A percentile compares a stretch with the other conserved stretches of the same genome.
phyloP scores from a whole-genome alignment of 1,140 invertebrate genomes.

The Musca vetustissima region DNA sequence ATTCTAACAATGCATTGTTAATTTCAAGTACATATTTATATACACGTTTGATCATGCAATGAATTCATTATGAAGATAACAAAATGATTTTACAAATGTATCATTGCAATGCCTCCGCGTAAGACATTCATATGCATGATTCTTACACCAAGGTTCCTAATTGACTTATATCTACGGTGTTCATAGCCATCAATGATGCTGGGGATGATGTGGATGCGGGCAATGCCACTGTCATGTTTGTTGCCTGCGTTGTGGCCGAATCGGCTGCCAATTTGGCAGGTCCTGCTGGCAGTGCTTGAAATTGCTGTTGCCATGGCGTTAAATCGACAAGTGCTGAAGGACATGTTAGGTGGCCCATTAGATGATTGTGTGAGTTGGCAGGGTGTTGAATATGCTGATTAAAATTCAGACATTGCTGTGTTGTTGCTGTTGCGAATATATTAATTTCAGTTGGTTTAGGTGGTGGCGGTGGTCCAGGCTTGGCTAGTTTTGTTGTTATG shows the following conservation, averaged over 20 bases:
- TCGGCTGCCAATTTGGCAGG: slow-evolving; percentile 17
- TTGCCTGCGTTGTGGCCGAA: too few relatives aligned
- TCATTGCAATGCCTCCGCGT: background rate
- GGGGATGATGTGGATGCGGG: background rate
- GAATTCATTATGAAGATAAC: too few relatives aligned
- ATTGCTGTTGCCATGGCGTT: slow-evolving; percentile 18
- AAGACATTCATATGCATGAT: too few relatives aligned
- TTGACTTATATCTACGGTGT: slow-evolving; percentile 28
- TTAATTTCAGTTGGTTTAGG: background rate
- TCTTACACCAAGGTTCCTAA: slow-evolving; percentile 29
- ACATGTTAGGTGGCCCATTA: background rate
- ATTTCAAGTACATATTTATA: too few relatives aligned
- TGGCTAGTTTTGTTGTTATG: background rate
- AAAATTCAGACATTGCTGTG: background rate
- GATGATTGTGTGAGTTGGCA: background rate
- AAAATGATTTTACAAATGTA: too few relatives aligned
- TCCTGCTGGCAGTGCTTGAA: slow-evolving; percentile 9
- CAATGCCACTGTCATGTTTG: background rate
- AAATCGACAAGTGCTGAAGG: background rate
- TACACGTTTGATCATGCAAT: too few relatives aligned
- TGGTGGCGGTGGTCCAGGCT: background rate
- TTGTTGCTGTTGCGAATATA: slow-evolving; percentile 7
- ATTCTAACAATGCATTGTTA: too few relatives aligned
- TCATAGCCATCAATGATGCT: slow-evolving; percentile 11
- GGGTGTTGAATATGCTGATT: slow-evolving; percentile 2